Percentiles rank a stretch among this genome's conserved stretches.
phyloP scores from a whole-genome alignment of 2,113 vertebrate species.

The Paraplagusia blochii region DNA sequence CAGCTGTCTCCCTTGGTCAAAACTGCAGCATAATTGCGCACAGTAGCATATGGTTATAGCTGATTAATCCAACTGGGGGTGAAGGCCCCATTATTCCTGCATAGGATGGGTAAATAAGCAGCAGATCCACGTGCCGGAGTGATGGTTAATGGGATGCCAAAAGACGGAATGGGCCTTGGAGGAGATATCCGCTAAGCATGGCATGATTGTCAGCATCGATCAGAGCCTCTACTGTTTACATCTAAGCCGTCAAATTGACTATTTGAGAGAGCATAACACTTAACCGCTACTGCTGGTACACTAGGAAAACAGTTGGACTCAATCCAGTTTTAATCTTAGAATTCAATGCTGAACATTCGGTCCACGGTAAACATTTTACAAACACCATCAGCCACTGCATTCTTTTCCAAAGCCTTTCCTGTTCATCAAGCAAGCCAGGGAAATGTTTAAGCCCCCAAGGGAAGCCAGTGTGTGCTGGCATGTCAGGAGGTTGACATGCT shows the following conservation, averaged over 20 bases:
- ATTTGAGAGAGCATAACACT: slow-evolving; percentile 21
- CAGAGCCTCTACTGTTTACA: slow-evolving; percentile 35
- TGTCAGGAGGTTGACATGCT: slow-evolving; percentile 22
- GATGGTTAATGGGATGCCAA: slow-evolving; percentile 54
- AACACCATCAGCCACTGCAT: slow-evolving; percentile 17
- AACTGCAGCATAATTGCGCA: slow-evolving; percentile 72
- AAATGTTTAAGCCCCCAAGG: slow-evolving; percentile 24
- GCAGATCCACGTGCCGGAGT: slow-evolving; percentile 46
- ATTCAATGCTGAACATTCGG: slow-evolving; percentile 14
- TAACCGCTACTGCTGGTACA: slow-evolving; percentile 5
- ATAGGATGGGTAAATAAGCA: slow-evolving; percentile 62
- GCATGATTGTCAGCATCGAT: slow-evolving; percentile 64
- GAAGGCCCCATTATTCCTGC: slow-evolving; percentile 67
- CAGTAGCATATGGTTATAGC: slow-evolving; percentile 76
- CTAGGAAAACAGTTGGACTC: slow-evolving; percentile 5
- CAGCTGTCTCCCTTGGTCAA: slow-evolving; percentile 76
- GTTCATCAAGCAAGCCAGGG: slow-evolving; percentile 4
- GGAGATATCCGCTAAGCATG: slow-evolving; percentile 65
- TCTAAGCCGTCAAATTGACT: slow-evolving; percentile 52
- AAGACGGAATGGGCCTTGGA: slow-evolving; percentile 54
- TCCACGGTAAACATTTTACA: neutral
- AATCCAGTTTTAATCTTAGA: slow-evolving; percentile 29
- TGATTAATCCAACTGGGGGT: slow-evolving; percentile 75
- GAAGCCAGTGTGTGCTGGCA: slow-evolving; percentile 21
- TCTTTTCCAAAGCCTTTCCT: neutral